phyloP scores from a whole-genome alignment of 1,140 invertebrate species.

The Teleogryllus occipitalis region DNA sequence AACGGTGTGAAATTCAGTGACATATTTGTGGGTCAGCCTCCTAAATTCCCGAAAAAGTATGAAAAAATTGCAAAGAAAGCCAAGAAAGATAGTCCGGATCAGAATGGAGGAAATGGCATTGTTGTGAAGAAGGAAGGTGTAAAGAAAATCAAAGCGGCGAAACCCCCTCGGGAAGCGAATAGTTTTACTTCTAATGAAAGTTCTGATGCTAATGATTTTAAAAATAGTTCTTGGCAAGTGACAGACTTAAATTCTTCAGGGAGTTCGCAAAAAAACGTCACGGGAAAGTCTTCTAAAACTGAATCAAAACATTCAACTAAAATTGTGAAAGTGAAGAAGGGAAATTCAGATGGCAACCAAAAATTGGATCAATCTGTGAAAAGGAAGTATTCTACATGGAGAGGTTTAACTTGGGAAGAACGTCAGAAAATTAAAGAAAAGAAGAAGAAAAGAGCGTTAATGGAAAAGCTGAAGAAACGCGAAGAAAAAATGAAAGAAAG shows the following conservation, averaged over 20 bases:
- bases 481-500: not conserved
- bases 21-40: not conserved
- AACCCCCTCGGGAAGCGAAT: too few relatives aligned
- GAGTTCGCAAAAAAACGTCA: too few relatives aligned
- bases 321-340: not conserved
- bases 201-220: too few relatives aligned
- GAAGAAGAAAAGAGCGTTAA: not conserved
- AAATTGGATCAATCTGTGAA: not conserved
- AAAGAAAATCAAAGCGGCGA: too few relatives aligned
- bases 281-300: too few relatives aligned
- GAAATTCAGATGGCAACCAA: not conserved
- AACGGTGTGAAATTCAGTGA: not conserved
- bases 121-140: too few relatives aligned
- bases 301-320: too few relatives aligned
- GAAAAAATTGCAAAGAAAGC: not conserved
- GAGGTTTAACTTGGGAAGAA: not conserved
- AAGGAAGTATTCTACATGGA: not conserved
- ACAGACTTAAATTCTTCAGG: too few relatives aligned
- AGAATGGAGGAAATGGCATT: too few relatives aligned
- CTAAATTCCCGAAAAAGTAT: not conserved
- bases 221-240: too few relatives aligned
- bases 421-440: not conserved
- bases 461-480: not conserved
- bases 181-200: too few relatives aligned
- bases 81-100: not conserved